phyloP scores from a whole-genome alignment of 2,888 invertebrate genomes.

The Acanthosepion lycidas region DNA sequence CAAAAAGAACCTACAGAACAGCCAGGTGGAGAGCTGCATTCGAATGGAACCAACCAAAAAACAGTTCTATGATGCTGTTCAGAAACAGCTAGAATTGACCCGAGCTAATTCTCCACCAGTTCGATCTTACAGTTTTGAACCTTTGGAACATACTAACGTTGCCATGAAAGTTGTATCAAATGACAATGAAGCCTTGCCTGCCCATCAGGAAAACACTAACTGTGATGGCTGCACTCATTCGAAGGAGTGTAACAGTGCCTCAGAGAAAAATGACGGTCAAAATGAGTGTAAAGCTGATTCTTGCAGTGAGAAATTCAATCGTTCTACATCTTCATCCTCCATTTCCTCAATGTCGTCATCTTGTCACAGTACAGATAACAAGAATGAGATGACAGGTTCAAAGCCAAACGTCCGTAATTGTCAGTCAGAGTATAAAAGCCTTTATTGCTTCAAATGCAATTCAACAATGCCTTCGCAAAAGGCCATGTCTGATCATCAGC shows the following conservation, averaged over 20 bases:
- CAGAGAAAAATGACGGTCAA: neutral
- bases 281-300: neutral
- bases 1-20: slow-evolving; percentile 17
- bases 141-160: slow-evolving; percentile 35
- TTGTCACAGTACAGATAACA: neutral
- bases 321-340: neutral
- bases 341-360: neutral
- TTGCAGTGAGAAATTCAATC: slow-evolving; percentile 24
- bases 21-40: neutral
- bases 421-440: neutral
- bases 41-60: slow-evolving; percentile 24
- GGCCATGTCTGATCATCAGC: neutral
- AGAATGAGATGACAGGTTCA: neutral
- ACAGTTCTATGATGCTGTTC: slow-evolving; percentile 37
- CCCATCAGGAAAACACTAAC: neutral
- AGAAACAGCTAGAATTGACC: slow-evolving; percentile 35
- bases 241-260: neutral
- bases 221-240: neutral
- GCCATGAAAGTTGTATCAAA: slow-evolving; percentile 42
- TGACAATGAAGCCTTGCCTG: neutral
- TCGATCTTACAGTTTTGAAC: slow-evolving; percentile 33
- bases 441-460: slow-evolving; percentile 34
- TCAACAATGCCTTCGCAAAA: neutral
- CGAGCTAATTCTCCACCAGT: neutral
- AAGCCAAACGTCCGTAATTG: neutral